Evolutionary conservation across 1,140 invertebrate species (phyloP), one percentile per base, ranked within the genome.

Genomic region (Theocolax elegans): DNA sequence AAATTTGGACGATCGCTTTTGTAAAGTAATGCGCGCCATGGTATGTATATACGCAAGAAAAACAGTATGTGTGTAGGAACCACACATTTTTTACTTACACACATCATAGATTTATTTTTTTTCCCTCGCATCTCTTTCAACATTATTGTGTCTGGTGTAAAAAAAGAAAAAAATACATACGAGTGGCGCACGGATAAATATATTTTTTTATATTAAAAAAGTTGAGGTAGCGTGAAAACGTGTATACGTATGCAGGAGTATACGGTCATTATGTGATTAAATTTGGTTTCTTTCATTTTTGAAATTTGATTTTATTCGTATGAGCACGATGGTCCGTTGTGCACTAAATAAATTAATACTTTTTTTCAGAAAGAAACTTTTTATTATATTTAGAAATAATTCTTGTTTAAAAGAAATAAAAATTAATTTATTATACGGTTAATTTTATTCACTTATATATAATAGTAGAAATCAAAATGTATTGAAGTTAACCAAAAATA

Each of bases 231-330:
- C 10, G 10, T 10, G 10, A 35, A 35, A 35, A 35, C 4, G 10
- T 4, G 31, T 4, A 12, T 1, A 8, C 40, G 1, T 15, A 63
- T 48, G 49, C 25, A 63, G 49, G n/a, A n/a, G n/a, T n/a, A 49
- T 63, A 49, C 17, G 44, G 42, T 63, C 59, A 63, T 63, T 17
- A 63, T 49, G 9, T 49, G n/a, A 60, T 48, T 49, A 63, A 19
- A 46, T 40, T 12, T 9, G 3, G 35, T 58, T 58, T 40, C 19
- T 38, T 56, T 56, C 15, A 15, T n/a, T 31, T 54, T 54, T 54
- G n/a, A n/a, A n/a, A n/a, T n/a, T n/a, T n/a, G n/a, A n/a, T n/a
- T n/a, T n/a, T n/a, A n/a, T n/a, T n/a, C n/a, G n/a, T n/a, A n/a
- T n/a, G n/a, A n/a, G n/a, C n/a, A n/a, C n/a, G n/a, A n/a, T n/a